phyloP scores from a whole-genome alignment of 2,888 invertebrate species.

The Drosophila atripex region DNA sequence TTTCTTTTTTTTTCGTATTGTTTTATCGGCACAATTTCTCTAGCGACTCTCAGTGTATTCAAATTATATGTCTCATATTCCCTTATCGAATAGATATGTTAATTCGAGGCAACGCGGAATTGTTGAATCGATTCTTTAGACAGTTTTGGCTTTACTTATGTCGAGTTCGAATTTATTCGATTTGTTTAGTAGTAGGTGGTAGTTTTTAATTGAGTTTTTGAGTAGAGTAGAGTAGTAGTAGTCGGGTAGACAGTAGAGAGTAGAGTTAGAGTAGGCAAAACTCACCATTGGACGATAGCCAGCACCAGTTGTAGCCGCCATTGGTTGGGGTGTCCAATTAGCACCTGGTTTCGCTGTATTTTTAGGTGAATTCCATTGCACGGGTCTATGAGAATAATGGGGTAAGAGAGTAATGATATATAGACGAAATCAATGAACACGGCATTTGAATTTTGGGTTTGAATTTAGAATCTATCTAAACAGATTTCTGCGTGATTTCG shows the following conservation, averaged over 20 bases:
- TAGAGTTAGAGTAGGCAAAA: constrained; percentile 66
- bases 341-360: constrained; percentile 91
- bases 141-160: constrained; percentile 11
- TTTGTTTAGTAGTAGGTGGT: constrained; percentile 23
- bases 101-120: constrained; percentile 28
- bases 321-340: constrained; percentile 94
- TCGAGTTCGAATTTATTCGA: constrained; percentile 38
- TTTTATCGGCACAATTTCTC: constrained; percentile 47
- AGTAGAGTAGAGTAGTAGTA: constrained; percentile 52
- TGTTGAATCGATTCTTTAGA: constrained; percentile 8
- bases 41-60: constrained; percentile 23
- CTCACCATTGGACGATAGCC: constrained; percentile 95
- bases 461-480: constrained; percentile 42
- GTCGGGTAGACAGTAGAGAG: constrained; percentile 64
- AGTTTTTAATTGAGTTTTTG: constrained; percentile 32
- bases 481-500: constrained; percentile 48
- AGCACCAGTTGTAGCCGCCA: constrained; percentile 94
- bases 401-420: constrained; percentile 77
- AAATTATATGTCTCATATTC: constrained; percentile 28
- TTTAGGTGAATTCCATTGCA: constrained; percentile 96
- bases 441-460: constrained; percentile 53
- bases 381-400: constrained; percentile 87
- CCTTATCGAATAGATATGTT: constrained; percentile 6
- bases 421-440: constrained; percentile 73
- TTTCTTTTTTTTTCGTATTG: constrained; percentile 19